These are phyloP conservation scores for Euzophera pinguis DNA, from an alignment of 2,888 invertebrate genomes.

Conservation along the genomic window DNA sequence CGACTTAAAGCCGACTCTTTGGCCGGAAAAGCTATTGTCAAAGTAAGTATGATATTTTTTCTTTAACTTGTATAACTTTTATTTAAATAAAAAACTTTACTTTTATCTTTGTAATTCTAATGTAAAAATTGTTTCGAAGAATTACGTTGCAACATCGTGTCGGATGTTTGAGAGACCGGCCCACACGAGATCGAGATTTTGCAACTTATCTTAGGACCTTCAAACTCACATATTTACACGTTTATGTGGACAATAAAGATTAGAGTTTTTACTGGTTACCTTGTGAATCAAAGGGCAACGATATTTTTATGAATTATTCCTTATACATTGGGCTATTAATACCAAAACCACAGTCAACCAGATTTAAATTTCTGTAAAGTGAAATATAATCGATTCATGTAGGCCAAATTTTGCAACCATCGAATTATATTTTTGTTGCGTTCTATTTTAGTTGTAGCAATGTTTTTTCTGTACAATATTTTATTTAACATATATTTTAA, in stretches of 20 bases:
- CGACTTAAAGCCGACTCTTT: too few species aligned
- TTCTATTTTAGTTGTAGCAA: too few species aligned
- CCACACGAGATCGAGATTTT: slow-evolving; percentile 47
- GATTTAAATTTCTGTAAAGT: too few species aligned
- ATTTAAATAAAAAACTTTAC: background rate
- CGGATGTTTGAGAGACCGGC: slow-evolving; percentile 31
- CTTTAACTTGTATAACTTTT: too few species aligned
- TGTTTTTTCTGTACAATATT: too few species aligned
- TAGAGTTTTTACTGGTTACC: slow-evolving; percentile 13
- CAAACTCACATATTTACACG: slow-evolving; percentile 33
- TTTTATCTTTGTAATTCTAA: too few species aligned
- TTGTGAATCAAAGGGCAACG: slow-evolving; percentile 9
- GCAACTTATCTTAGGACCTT: slow-evolving; percentile 50
- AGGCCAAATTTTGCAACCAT: too few species aligned
- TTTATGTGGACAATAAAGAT: slow-evolving; percentile 21
- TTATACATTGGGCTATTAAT: background rate
- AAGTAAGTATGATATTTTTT: too few species aligned
- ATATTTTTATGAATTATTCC: slow-evolving; percentile 10
- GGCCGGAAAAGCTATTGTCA: too few species aligned
- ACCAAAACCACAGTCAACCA: background rate
- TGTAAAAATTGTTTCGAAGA: background rate
- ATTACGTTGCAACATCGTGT: slow-evolving; percentile 24
- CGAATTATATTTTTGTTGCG: too few species aligned
- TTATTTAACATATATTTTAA: too few species aligned
- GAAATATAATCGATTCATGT: too few species aligned